phyloP scores from a whole-genome alignment of 2,113 vertebrate genomes.

The Oryzias melastigma region DNA sequence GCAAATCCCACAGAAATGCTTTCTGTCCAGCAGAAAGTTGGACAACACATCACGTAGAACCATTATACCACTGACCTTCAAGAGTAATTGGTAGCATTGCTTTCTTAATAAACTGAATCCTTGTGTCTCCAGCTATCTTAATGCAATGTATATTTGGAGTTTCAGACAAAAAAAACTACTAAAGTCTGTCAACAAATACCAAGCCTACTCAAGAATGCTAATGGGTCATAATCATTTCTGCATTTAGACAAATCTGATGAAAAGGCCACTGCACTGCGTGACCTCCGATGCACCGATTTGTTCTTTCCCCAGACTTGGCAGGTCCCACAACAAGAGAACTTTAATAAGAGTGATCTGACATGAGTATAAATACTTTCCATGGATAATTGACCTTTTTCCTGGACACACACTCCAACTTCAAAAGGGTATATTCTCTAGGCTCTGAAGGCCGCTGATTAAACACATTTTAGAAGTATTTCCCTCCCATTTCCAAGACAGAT shows the following conservation, averaged over 20 bases:
- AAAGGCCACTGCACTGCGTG: conserved; percentile 31
- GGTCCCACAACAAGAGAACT: conserved; percentile 53
- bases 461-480: conserved; percentile 63
- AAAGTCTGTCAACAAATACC: conserved; percentile 29
- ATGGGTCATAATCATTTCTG: conserved; percentile 53
- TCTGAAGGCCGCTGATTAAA: conserved; percentile 60
- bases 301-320: conserved; percentile 75
- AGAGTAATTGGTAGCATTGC: conserved; percentile 9
- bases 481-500: conserved; percentile 45
- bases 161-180: conserved; percentile 10
- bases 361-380: conserved; percentile 74
- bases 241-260: conserved; percentile 58
- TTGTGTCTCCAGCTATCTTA: neutral
- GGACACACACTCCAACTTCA: conserved; percentile 76
- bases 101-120: conserved; percentile 16
- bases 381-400: conserved; percentile 77
- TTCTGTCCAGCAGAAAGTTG: conserved; percentile 1
- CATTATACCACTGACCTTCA: neutral
- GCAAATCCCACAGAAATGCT: neutral
- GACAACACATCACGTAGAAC: conserved; percentile 6
- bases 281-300: conserved; percentile 69
- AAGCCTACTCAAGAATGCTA: conserved; percentile 42
- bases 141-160: neutral
- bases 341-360: conserved; percentile 69
- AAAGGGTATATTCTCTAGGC: conserved; percentile 66